Evolutionary conservation across 1,140 invertebrate species (phyloP), one percentile per base, ranked within the genome.

Genomic region (Centruroides sculpturatus): DNA sequence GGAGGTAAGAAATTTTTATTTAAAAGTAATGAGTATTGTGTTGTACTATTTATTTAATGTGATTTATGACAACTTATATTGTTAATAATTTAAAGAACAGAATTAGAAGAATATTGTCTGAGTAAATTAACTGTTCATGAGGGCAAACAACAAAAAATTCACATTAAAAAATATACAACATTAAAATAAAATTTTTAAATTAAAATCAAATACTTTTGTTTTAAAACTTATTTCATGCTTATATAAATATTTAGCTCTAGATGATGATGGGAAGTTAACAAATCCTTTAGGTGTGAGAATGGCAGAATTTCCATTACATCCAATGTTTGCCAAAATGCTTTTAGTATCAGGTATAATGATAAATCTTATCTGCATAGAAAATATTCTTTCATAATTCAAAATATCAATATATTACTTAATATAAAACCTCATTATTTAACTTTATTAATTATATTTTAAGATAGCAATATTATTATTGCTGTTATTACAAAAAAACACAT

Each of bases 281-380:
- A 76, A 80, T 54, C 86, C 85, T 0, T 71, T 91, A 0, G 95
- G 94, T 0, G 75, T 82, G 47, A 80, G 82, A 61, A 92, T 98
- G 83, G 92, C 92, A 0, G 94, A 98, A 74, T 82, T 98, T 70
- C 93, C 96, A 0, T 72, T 99, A 0, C 79, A 81, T 62, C 92
- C 95, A 3, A 83, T 88, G 73, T 83, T 89, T 67, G 84, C 91
- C 0, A 96, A 92, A 74, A 87, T 92, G 76, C 72, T 98, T 3
- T 81, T 94, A 9, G 76, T 76, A 47, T 89, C 91, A 65, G 85
- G 85, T 85, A 68, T 69, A 62, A 51, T 2, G 23, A 23, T 23
- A 23, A 23, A 23, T 23, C 2, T 23, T 23, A 23, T 23, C 23
- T 23, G 23, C 23, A 23, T 23, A 23, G 23, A 23, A 23, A 23